Percentiles rank a stretch among this genome's conserved stretches.
phyloP scores from a whole-genome alignment of 1,140 invertebrate species.

The Drosophila asahinai region DNA sequence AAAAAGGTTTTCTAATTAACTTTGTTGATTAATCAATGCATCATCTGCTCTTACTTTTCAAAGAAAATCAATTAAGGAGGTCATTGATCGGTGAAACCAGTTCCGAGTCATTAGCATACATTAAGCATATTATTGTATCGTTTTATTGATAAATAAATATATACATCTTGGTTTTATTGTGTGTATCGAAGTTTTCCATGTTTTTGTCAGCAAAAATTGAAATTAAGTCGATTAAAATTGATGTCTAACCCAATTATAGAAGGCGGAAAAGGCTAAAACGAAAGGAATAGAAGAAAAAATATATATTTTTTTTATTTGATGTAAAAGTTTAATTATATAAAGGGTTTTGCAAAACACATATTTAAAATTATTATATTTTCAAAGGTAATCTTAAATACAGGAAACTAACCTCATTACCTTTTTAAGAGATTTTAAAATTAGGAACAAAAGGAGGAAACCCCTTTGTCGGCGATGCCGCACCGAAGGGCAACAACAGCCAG shows the following conservation, averaged over 20 bases:
- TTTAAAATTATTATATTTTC: neutral
- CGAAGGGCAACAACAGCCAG: conserved; percentile 36
- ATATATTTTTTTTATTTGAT: too few relatives aligned
- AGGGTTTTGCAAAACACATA: too few relatives aligned
- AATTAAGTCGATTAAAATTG: too few relatives aligned
- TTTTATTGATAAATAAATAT: neutral
- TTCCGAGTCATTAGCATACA: conserved; percentile 1
- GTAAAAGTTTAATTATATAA: too few relatives aligned
- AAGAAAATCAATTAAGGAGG: conserved; percentile 1
- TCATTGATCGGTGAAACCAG: conserved; percentile 11
- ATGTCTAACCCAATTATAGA: too few relatives aligned
- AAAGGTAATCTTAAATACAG: neutral
- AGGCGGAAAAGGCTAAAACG: too few relatives aligned
- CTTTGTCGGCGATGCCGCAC: neutral
- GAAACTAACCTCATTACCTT: neutral
- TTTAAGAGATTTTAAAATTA: too few relatives aligned
- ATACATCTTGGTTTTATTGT: neutral
- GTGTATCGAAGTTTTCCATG: too few relatives aligned
- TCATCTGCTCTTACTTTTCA: neutral
- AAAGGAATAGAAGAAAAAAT: too few relatives aligned
- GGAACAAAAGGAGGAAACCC: conserved; percentile 27
- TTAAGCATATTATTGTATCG: neutral
- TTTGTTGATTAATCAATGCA: conserved; percentile 1
- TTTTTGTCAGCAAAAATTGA: too few relatives aligned
- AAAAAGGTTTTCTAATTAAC: too few relatives aligned